A percentile compares a stretch with the other conserved stretches of the same genome.
These are phyloP conservation scores for Lonchura striata DNA, from an alignment of 2,113 vertebrate genomes.

Conservation along the genomic window DNA sequence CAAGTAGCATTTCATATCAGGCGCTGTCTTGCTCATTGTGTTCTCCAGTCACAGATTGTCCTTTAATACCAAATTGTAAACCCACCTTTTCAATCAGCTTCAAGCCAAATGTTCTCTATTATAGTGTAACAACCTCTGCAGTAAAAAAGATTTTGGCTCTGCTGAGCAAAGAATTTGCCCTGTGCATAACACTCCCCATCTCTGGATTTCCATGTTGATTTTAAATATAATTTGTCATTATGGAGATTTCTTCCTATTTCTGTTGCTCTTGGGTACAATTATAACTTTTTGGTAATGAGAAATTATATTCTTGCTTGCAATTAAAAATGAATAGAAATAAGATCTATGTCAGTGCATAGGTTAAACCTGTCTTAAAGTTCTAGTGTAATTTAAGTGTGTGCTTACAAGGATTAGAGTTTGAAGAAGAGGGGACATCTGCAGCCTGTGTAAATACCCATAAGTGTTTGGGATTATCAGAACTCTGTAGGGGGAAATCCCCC, in stretches of 20 bases:
- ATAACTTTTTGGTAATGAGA: neutral
- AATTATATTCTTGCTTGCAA: neutral
- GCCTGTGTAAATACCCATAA: neutral
- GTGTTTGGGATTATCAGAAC: neutral
- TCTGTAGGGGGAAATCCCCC: neutral
- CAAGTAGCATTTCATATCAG: conserved; percentile 8
- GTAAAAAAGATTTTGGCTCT: neutral
- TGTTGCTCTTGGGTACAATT: neutral
- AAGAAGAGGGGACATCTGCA: neutral
- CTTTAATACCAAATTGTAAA: neutral
- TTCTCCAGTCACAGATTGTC: neutral
- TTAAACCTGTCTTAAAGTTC: neutral
- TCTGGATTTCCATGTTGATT: neutral
- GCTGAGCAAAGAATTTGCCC: neutral
- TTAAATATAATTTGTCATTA: neutral
- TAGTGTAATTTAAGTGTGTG: neutral
- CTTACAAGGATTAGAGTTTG: neutral
- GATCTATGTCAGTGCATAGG: neutral
- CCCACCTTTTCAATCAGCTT: neutral
- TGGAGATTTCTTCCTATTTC: neutral
- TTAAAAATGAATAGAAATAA: neutral
- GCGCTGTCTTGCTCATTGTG: neutral
- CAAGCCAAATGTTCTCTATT: neutral
- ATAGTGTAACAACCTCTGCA: neutral
- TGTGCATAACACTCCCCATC: neutral